A percentile compares a stretch with the other conserved stretches of the same genome.
Conservation (phyloP, 2,113 vertebrate species). For the Mastomys natalensis region DNA sequence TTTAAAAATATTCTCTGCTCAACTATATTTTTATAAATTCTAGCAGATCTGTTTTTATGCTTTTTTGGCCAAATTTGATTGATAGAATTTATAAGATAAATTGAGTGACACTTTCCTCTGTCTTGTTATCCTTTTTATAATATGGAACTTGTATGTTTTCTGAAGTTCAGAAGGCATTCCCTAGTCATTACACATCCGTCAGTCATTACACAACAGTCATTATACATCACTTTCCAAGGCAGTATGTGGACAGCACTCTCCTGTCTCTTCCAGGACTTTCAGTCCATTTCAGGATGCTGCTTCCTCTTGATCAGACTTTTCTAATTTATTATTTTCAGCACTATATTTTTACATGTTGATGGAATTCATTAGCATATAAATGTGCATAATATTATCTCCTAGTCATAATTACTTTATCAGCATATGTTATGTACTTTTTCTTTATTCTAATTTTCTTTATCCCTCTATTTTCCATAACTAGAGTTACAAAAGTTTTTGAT, state of each 20-base stretch:
- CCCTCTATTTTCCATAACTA: slow-evolving; percentile 42
- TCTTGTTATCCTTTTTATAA: not conserved
- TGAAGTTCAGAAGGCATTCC: not conserved
- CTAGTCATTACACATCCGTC: not conserved
- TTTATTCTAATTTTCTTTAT: slow-evolving; percentile 53
- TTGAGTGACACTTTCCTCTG: not conserved
- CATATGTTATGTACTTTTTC: not conserved
- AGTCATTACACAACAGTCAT: too few relatives aligned
- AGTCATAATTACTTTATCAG: slow-evolving; percentile 61
- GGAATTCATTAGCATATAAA: slow-evolving; percentile 57
- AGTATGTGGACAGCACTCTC: not conserved
- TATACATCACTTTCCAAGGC: not conserved
- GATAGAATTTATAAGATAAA: not conserved
- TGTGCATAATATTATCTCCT: slow-evolving; percentile 48
- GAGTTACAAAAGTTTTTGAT: slow-evolving; percentile 35
- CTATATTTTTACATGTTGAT: slow-evolving; percentile 51
- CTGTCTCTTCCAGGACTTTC: not conserved
- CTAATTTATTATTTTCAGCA: slow-evolving; percentile 37
- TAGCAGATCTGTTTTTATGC: not conserved
- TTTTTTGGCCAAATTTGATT: slow-evolving; percentile 13
- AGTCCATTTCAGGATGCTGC: not conserved
- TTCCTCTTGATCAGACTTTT: slow-evolving; percentile 37
- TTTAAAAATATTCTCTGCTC: not conserved
- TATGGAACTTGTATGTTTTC: not conserved
- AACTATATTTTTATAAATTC: not conserved